These are phyloP conservation scores for Periparus ater DNA, from an alignment of 2,797 vertebrate genomes.

Conservation along the genomic window DNA sequence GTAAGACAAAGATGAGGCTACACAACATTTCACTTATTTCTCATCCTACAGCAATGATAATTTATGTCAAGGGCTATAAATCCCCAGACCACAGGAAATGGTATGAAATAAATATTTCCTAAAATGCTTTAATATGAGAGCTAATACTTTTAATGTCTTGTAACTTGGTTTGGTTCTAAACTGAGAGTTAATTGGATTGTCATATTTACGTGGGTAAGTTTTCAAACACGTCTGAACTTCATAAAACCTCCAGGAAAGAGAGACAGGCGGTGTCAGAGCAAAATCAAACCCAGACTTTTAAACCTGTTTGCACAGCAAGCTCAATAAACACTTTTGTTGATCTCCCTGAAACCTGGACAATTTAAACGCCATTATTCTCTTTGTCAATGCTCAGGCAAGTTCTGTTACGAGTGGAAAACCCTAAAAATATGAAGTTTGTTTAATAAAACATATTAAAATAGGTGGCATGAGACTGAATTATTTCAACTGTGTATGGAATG, in stretches of 20 bases:
- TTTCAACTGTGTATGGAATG: constrained; percentile 44
- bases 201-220: background rate
- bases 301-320: background rate
- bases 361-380: background rate
- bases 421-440: constrained; percentile 9
- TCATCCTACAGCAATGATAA: background rate
- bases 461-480: constrained; percentile 42
- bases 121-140: background rate
- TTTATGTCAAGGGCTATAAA: background rate
- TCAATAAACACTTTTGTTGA: background rate
- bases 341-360: background rate
- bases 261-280: background rate
- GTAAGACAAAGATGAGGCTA: background rate
- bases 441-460: constrained; percentile 50
- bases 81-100: background rate
- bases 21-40: background rate
- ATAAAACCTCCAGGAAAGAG: background rate
- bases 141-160: background rate
- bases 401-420: background rate
- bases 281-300: background rate
- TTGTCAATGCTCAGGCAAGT: background rate
- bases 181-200: background rate
- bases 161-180: background rate
- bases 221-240: constrained; percentile 9
- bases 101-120: background rate